Evolutionary conservation across 2,113 vertebrate species (phyloP).

Genomic region (Melanocharis versteri): DNA sequence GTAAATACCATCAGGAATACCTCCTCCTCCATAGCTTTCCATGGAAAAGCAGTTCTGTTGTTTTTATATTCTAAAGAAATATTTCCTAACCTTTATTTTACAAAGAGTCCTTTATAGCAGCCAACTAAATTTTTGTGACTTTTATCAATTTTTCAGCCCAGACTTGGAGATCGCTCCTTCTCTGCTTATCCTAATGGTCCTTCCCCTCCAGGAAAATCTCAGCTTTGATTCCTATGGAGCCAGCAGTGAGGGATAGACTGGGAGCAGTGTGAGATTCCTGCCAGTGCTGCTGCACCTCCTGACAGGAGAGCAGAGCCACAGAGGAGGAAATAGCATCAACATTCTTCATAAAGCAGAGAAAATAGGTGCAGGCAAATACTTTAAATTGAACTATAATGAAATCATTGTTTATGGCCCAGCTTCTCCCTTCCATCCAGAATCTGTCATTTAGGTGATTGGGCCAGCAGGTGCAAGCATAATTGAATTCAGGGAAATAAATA

Average conservation of each 20-base stretch:
- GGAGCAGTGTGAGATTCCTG: not conserved
- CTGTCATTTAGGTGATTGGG: constrained; percentile 57
- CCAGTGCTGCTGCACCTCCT: not conserved
- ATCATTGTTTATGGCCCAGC: constrained; percentile 49
- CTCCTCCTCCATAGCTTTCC: not conserved
- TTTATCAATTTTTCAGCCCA: not conserved
- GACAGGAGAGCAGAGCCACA: not conserved
- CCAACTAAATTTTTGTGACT: not conserved
- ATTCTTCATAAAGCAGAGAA: not conserved
- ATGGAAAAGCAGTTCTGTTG: not conserved
- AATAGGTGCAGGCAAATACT: constrained; percentile 32
- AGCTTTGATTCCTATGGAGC: not conserved
- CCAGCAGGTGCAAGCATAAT: constrained; percentile 63
- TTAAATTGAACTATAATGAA: constrained; percentile 43
- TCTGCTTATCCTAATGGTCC: not conserved
- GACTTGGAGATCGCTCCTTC: not conserved
- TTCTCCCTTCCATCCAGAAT: constrained; percentile 55
- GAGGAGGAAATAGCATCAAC: not conserved
- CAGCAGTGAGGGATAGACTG: not conserved
- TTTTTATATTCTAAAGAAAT: not conserved
- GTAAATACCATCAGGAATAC: not conserved
- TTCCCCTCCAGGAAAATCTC: not conserved
- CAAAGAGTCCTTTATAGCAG: not conserved
- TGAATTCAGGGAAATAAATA: constrained; percentile 55
- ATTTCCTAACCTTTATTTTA: not conserved